Percentiles rank a stretch among this genome's conserved stretches.
Conservation (phyloP, 35 echinoderm and acorn worm species). For the Ptychodera flava region DNA sequence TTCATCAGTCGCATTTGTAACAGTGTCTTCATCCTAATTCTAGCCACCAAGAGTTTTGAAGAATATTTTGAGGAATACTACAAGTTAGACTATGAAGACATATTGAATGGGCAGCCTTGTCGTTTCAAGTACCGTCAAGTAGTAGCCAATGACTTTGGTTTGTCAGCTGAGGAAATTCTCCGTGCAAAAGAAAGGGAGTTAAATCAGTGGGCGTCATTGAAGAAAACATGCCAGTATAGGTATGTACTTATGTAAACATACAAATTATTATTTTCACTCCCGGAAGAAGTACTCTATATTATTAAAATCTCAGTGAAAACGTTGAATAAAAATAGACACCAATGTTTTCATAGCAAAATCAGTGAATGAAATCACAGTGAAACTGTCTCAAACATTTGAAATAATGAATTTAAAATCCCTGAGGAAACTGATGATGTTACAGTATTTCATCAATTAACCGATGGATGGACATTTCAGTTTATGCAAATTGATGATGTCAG, state of each 20-base stretch:
- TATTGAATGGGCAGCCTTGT: conserved; percentile 77
- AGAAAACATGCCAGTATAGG: conserved; percentile 93
- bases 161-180: conserved; percentile 70
- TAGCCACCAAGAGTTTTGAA: conserved; percentile 83
- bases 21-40: too few species aligned
- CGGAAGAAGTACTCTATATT: too few species aligned
- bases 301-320: too few species aligned
- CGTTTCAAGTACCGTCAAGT: conserved; percentile 92
- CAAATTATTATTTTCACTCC: background rate
- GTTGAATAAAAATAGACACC: too few species aligned
- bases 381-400: background rate
- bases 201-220: conserved; percentile 91
- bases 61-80: conserved; percentile 95
- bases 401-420: background rate
- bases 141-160: conserved; percentile 88
- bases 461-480: too few species aligned
- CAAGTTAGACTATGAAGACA: conserved; percentile 88
- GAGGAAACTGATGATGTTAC: background rate
- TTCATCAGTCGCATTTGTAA: too few species aligned
- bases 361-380: background rate
- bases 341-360: background rate
- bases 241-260: conserved; percentile 2
- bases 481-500: too few species aligned
- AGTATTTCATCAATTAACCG: too few species aligned
- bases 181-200: conserved; percentile 71